Base-by-base conservation (phyloP, 2,888 invertebrate species). In the Limnephilus auricula region DNA sequence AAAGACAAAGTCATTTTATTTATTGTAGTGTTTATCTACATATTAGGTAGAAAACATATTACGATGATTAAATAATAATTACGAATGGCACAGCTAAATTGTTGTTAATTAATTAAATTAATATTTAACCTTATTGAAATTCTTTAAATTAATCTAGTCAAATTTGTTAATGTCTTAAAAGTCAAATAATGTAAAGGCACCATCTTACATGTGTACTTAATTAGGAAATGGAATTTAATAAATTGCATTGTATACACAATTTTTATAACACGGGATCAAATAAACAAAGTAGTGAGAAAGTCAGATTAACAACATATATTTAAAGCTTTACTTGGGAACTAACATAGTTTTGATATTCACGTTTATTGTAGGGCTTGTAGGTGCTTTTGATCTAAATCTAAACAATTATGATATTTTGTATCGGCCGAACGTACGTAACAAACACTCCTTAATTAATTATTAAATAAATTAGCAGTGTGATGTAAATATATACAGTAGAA, bases 251-350 rank as follows among this genome's bases (percentile, higher is more conserved):
- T 89, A 89, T 85, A 90, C 90, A 92, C 92, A 90, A 92, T 90
- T 91, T 90, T 92, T 90, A 90, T 86, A 92, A 92, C 84, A 92
- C 91, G 92, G 92, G 92, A 92, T 89, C 92, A 92, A 92, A 92
- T 50, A 65, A 65, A 65, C 65, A 65, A 85, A 79, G 80, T 92
- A 90, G 89, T 91, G 90, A 80, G 85, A 80, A 90, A 80, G 92
- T 90, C 89, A 65, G 79, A 90, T 90, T 91, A 92, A 86, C 40
- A 92, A 90, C 65, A 91, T 87, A 91, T 92, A 90, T 91, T 91
- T 90, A 37, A 92, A 92, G 92, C 92, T 92, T 92, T 92, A 92
- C 87, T 89, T 91, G 88, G 89, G 83, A 92, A 91, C 89, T 89
- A 90, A 90, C 83, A 83, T 92, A 92, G 92, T 92, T 92, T 92